Evolutionary conservation across 2,888 invertebrate species (phyloP).

Genomic region (Chirona hameri): DNA sequence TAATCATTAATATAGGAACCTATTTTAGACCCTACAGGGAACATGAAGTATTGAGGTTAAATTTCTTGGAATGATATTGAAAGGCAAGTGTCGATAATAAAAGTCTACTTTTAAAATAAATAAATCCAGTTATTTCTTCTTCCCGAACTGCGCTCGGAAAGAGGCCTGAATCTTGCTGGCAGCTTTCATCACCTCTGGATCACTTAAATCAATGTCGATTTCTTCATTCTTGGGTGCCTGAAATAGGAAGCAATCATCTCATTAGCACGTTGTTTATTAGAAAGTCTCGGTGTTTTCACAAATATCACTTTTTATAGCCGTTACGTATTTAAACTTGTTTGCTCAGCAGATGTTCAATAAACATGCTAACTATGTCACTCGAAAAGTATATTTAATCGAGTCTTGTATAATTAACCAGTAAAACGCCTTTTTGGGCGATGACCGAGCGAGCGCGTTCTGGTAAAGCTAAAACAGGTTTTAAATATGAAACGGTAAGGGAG

Average conservation of each 20-base stretch:
- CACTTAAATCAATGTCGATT: slow-evolving; percentile 1
- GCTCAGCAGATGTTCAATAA: too few relatives aligned
- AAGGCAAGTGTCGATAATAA: not conserved
- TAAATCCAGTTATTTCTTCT: not conserved
- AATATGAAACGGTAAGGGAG: too few relatives aligned
- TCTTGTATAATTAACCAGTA: too few relatives aligned
- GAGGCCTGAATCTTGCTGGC: slow-evolving; percentile 8
- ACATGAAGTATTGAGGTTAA: not conserved
- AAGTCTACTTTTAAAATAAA: not conserved
- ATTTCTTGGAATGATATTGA: not conserved
- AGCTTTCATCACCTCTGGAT: slow-evolving; percentile 8
- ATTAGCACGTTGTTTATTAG: too few relatives aligned
- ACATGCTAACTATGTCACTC: too few relatives aligned
- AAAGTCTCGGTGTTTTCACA: too few relatives aligned
- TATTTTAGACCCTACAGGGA: not conserved
- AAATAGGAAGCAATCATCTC: not conserved
- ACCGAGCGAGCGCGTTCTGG: too few relatives aligned
- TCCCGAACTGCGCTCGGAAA: slow-evolving; percentile 5
- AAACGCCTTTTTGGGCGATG: too few relatives aligned
- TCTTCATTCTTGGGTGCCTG: not conserved
- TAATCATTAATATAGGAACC: not conserved
- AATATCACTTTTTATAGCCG: too few relatives aligned
- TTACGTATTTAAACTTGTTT: too few relatives aligned
- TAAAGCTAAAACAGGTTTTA: too few relatives aligned
- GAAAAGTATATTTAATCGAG: too few relatives aligned